phyloP scores from a whole-genome alignment of 2,113 vertebrate species.

The Terrapene triunguis region DNA sequence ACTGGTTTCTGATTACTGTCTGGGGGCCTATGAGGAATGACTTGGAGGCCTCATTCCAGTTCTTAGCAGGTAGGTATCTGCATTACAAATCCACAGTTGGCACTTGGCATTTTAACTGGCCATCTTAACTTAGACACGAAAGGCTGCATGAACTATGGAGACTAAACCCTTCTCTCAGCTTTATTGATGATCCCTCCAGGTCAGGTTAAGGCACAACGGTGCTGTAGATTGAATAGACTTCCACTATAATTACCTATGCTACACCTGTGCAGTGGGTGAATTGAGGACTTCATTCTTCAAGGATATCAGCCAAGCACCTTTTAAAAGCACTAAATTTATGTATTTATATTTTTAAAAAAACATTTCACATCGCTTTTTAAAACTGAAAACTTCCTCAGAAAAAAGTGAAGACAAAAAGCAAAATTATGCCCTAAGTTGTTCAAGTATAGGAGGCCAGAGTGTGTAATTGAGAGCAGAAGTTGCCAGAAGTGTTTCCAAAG shows the following conservation, averaged over 20 bases:
- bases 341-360: not conserved
- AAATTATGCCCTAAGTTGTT: not conserved
- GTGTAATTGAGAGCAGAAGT: not conserved
- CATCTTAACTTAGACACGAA: not conserved
- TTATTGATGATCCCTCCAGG: not conserved
- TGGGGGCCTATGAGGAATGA: not conserved
- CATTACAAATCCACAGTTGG: not conserved
- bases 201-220: fast-evolving
- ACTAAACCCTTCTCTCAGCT: not conserved
- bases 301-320: fast-evolving
- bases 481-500: not conserved
- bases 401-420: not conserved
- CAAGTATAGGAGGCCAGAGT: not conserved
- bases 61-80: not conserved
- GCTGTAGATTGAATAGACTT: not conserved
- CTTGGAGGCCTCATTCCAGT: not conserved
- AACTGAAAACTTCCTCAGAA: not conserved
- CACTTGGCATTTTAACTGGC: not conserved
- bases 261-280: not conserved
- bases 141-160: not conserved
- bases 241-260: fast-evolving
- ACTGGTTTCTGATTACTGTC: fast-evolving
- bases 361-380: not conserved
- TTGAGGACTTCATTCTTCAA: fast-evolving
- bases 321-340: fast-evolving